phyloP scores from a whole-genome alignment of 2,797 vertebrate species.

The Threskiornis aethiopicus region DNA sequence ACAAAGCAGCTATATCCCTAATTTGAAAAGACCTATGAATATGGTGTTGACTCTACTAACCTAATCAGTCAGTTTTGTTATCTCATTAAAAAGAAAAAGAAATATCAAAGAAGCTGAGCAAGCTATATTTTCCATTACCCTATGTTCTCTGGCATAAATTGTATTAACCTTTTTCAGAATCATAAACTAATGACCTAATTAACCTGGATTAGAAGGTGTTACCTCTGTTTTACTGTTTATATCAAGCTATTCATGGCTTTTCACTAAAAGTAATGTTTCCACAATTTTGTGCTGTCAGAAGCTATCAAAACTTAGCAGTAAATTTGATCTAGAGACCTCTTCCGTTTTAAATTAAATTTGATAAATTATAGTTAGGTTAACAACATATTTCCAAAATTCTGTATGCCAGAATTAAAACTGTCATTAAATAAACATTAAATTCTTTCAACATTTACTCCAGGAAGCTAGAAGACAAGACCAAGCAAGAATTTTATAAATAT shows the following conservation, averaged over 20 bases:
- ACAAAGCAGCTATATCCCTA: not conserved
- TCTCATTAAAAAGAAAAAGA: not conserved
- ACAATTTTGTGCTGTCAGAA: not conserved
- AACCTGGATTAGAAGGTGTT: not conserved
- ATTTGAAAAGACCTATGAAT: not conserved
- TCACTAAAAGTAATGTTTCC: not conserved
- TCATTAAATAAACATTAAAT: not conserved
- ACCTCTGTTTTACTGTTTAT: not conserved
- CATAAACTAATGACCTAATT: not conserved
- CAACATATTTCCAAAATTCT: not conserved
- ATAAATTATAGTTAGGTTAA: not conserved
- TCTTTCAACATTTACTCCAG: not conserved
- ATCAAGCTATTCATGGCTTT: not conserved
- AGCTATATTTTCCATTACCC: not conserved
- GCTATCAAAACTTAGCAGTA: not conserved
- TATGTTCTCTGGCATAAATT: not conserved
- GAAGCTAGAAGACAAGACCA: not conserved
- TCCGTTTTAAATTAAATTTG: not conserved
- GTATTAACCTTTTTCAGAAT: not conserved
- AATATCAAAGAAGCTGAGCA: not conserved
- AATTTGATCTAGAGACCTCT: not conserved
- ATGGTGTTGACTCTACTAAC: not conserved
- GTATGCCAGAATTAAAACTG: not conserved
- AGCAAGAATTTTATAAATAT: not conserved
- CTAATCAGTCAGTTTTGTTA: not conserved